These are phyloP conservation scores for Clivina fossor DNA, from an alignment of 2,888 invertebrate genomes.

Conservation along the genomic window DNA sequence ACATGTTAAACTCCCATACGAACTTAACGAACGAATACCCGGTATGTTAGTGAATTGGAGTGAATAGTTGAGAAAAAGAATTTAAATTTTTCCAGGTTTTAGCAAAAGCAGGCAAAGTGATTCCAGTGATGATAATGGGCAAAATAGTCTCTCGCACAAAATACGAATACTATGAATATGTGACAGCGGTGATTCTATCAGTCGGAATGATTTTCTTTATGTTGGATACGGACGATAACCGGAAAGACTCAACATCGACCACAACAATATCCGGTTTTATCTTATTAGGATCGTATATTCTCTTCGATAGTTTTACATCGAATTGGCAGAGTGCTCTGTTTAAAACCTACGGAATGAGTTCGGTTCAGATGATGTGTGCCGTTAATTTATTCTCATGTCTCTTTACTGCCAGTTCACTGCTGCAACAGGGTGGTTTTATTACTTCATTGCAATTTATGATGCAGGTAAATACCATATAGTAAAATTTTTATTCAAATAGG, in stretches of 20 bases:
- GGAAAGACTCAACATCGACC: conserved; percentile 59
- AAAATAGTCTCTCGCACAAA: conserved; percentile 83
- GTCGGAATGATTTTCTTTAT: conserved; percentile 92
- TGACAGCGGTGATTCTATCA: conserved; percentile 86
- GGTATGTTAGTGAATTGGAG: too few relatives aligned
- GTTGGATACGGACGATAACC: conserved; percentile 71
- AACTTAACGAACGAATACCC: too few relatives aligned
- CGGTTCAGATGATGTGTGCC: conserved; percentile 93
- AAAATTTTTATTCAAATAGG: too few relatives aligned
- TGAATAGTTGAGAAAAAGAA: too few relatives aligned
- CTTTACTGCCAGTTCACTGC: conserved; percentile 81
- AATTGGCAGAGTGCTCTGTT: conserved; percentile 97
- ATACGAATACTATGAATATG: conserved; percentile 89
- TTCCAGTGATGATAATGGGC: conserved; percentile 98
- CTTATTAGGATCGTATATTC: conserved; percentile 86
- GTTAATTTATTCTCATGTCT: conserved; percentile 93
- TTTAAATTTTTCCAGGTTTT: conserved; percentile 71
- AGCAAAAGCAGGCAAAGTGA: conserved; percentile 97
- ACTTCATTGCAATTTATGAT: conserved; percentile 72
- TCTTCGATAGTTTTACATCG: conserved; percentile 96
- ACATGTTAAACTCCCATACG: too few relatives aligned
- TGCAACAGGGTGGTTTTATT: conserved; percentile 82
- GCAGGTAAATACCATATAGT: conserved; percentile 55
- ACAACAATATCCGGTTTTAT: conserved; percentile 83
- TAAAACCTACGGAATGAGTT: conserved; percentile 73